Base-by-base conservation (phyloP, 2,113 vertebrate species). In the Trogon melanurus region DNA sequence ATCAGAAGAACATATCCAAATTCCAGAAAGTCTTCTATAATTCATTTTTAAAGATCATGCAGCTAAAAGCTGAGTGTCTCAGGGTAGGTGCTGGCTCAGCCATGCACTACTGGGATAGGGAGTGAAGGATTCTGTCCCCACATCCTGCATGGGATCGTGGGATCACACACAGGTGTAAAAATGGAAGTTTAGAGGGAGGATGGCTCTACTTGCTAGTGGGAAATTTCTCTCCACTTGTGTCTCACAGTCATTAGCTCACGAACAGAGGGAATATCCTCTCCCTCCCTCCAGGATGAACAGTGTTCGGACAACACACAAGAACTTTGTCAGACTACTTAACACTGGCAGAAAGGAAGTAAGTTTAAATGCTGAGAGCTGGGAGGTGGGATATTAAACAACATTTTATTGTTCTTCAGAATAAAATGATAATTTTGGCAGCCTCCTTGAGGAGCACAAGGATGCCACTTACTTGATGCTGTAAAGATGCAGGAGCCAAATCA, bases 81-180 rank as follows among this genome's bases (percentile, higher is more conserved):
- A 9, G 8, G 15, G 11, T n/a, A 29, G 14, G 38, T 56, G 22
- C 60, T 71, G 38, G 10, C 65, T 67, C 69, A 71, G 26, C 32
- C 44, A 11, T 1, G 25, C 12, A 4, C 34, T 34, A 10, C 38
- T 75, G 41, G 32, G 27, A 53, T 4, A 7, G 23, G n/a, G 11
- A 75, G 11, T 2, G 2, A 38, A 23, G 36, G 11, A 73, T 76
- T 16, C 29, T 26, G 23, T 12, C 20, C 21, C 20, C 29, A 78
- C 1, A 2, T 66, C 17, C 27, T 50, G 27, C 0, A 0, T 30
- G 25, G 30, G 19, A 16, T 3, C 1, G 20, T 36, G 41, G 16
- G 45, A 45, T 44, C 26, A 22, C 20, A 25, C 13, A 67, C 2
- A 10, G 57, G 29, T 62, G 38, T 75, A 48, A 69, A 73, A 82